These are phyloP conservation scores for Mugil cephalus DNA, from an alignment of 2,113 vertebrate genomes.

Conservation along the genomic window DNA sequence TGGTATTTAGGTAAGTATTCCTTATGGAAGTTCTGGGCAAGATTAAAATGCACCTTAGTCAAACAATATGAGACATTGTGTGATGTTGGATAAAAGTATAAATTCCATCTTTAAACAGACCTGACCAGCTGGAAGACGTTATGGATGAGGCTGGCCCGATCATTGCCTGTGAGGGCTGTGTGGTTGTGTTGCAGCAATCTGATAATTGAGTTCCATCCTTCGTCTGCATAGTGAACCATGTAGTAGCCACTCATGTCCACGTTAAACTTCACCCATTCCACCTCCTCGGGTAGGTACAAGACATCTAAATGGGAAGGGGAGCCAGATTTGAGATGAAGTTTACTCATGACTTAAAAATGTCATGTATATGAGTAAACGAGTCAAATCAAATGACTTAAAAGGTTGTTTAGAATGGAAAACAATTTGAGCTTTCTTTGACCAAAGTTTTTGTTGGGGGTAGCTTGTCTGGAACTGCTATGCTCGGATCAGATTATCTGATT, in stretches of 20 bases:
- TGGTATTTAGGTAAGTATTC: no score
- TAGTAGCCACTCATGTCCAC: conserved; percentile 94
- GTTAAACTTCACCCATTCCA: conserved; percentile 94
- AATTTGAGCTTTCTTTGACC: no score
- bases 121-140: conserved; percentile 92
- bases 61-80: no score
- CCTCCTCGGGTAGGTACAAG: conserved; percentile 87
- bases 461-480: no score
- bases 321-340: neutral
- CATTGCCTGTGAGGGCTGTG: conserved; percentile 87
- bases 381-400: neutral
- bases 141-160: conserved; percentile 91
- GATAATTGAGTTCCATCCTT: conserved; percentile 88
- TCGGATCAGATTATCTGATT: no score
- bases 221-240: conserved; percentile 90
- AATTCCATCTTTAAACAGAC: conserved; percentile 71
- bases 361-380: neutral
- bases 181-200: conserved; percentile 85
- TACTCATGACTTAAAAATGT: neutral
- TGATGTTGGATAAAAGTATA: no score
- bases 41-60: no score
- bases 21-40: no score
- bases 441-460: no score
- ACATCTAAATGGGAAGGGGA: conserved; percentile 79
- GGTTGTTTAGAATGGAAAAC: no score